These are phyloP conservation scores for Solenodon paradoxus DNA, from an alignment of 2,113 vertebrate genomes.

Conservation along the genomic window DNA sequence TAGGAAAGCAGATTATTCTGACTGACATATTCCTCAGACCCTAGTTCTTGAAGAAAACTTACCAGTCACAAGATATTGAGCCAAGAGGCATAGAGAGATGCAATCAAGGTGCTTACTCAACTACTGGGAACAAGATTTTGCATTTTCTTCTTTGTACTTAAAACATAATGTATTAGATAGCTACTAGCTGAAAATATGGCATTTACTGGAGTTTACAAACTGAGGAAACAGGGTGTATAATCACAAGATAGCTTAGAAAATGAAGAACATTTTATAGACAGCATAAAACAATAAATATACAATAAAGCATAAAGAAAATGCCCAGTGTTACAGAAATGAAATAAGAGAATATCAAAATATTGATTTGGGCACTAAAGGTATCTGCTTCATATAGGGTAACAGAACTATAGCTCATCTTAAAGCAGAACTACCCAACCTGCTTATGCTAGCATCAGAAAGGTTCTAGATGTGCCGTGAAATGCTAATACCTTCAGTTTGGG, in stretches of 20 bases:
- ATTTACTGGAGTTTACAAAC: background rate
- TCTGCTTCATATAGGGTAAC: background rate
- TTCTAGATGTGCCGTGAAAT: background rate
- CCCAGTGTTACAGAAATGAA: background rate
- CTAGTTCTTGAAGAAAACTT: background rate
- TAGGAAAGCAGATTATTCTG: background rate
- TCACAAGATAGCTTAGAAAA: background rate
- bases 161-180: background rate
- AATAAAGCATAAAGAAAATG: background rate
- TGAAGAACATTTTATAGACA: background rate
- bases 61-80: background rate
- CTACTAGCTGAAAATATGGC: background rate
- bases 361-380: background rate
- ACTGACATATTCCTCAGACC: background rate
- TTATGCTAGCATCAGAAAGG: background rate
- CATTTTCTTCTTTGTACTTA: background rate
- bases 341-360: background rate
- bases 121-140: background rate
- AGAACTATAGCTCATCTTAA: background rate
- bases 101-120: background rate
- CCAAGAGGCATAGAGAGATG: background rate
- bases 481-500: background rate
- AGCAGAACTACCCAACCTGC: background rate
- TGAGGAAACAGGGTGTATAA: background rate
- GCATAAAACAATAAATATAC: background rate